These are phyloP conservation scores for Lycocorax pyrrhopterus DNA, from an alignment of 2,113 vertebrate genomes.

Conservation along the genomic window DNA sequence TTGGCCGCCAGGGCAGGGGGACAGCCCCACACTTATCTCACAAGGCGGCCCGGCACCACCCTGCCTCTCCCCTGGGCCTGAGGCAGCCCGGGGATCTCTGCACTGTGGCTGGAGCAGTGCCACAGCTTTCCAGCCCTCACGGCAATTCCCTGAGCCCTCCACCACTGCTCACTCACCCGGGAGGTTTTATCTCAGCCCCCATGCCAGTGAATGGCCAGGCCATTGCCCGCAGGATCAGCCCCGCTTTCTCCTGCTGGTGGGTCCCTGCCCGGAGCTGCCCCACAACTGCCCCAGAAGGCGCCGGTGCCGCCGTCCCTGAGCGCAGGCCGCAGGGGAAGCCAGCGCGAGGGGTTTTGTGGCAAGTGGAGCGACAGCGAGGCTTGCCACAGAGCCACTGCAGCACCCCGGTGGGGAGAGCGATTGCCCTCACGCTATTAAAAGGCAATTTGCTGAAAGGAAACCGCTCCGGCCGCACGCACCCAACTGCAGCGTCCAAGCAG, in stretches of 20 bases:
- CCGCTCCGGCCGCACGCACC: accelerated
- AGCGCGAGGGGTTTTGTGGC: background rate
- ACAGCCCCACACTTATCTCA: background rate
- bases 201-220: accelerated
- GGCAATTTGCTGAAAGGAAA: background rate
- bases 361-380: accelerated
- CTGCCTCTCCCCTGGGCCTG: background rate
- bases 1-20: accelerated
- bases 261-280: background rate
- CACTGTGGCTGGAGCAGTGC: accelerated
- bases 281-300: accelerated
- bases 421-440: background rate
- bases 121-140: accelerated
- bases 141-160: background rate
- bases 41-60: background rate
- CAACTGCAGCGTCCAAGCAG: accelerated
- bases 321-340: accelerated
- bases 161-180: accelerated
- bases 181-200: background rate
- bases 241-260: accelerated
- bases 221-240: accelerated
- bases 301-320: background rate
- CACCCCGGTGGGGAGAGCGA: background rate
- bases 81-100: background rate
- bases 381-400: background rate